These are phyloP conservation scores for Drepana arcuata DNA, from an alignment of 1,140 invertebrate genomes.

Conservation along the genomic window DNA sequence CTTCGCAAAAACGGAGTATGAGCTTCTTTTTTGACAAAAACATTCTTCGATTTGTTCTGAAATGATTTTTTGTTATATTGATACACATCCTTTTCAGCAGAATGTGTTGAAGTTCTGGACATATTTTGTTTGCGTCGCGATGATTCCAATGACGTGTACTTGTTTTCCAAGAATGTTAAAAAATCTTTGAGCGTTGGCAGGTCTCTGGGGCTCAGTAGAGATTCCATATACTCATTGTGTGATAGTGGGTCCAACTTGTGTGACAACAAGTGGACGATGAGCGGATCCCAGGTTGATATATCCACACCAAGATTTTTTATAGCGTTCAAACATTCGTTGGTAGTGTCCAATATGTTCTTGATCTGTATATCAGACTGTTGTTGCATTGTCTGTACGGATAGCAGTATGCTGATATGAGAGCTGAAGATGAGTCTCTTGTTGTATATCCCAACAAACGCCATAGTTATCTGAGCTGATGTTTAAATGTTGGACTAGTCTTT, in stretches of 20 bases:
- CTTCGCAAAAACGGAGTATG: background rate
- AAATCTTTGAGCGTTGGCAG: constrained; percentile 13
- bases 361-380: too few species aligned
- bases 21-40: constrained; percentile 1
- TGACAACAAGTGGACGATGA: constrained; percentile 12
- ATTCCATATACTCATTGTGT: constrained; percentile 8
- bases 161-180: constrained; percentile 13
- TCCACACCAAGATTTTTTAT: constrained; percentile 15
- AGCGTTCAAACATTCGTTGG: constrained; percentile 14
- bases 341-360: too few species aligned
- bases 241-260: constrained; percentile 17
- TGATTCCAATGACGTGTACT: constrained; percentile 14
- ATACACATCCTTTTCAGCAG: too few species aligned
- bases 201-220: constrained; percentile 11
- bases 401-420: constrained; percentile 10
- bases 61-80: too few species aligned
- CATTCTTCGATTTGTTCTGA: too few species aligned
- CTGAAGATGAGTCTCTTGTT: constrained; percentile 15
- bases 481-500: constrained; percentile 14
- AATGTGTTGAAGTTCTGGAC: background rate
- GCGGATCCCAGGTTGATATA: constrained; percentile 10
- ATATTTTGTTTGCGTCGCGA: constrained; percentile 6
- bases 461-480: constrained; percentile 13
- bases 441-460: constrained; percentile 11
- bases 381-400: constrained; percentile 8